Base-by-base conservation (phyloP, 2,888 invertebrate species). In the Cryptophagus acutangulus region DNA sequence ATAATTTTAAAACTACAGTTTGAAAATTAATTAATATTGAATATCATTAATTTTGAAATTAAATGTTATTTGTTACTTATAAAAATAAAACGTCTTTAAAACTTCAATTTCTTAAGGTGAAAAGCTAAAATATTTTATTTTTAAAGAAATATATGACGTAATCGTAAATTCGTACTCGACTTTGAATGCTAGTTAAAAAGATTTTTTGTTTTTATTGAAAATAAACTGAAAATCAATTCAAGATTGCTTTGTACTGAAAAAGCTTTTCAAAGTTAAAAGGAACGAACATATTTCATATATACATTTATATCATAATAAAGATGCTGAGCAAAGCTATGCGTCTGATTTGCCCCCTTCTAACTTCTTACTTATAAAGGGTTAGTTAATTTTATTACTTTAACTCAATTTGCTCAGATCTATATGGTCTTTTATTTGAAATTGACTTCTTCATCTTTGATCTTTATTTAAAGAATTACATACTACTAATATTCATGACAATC, bases 381-480 rank as follows among this genome's bases (percentile, higher is more conserved):
- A n/a, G n/a, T n/a, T 51, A 53, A 53, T 53, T 49, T 48, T 52
- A 51, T 52, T 49, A 53, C 33, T 30, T 39, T 49, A 48, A 51
- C 49, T 51, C 51, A 52, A 52, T 52, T 52, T 46, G 40, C 43
- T 39, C 24, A 48, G 47, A 46, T 50, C 46, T 48, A 46, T 48
- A 20, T 31, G 18, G 36, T 16, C 40, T 31, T 31, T 31, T 31
- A 31, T 3, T 10, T 15, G 26, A 31, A 31, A 31, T 16, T 16
- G 4, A 31, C 31, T 31, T 31, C n/a, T 31, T 31, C 16, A 31
- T 31, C 15, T 31, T 20, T 20, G 24, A 20, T 8, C 15, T 31
- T 15, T 15, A 31, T 15, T 31, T 28, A 28, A 12, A 28, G 10
- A 13, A 31, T n/a, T n/a, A n/a, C n/a, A n/a, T n/a, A n/a, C n/a